Evolutionary conservation across 2,888 invertebrate genomes (phyloP), one percentile per base, ranked within the genome.

Genomic region (Diaprepes abbreviatus): DNA sequence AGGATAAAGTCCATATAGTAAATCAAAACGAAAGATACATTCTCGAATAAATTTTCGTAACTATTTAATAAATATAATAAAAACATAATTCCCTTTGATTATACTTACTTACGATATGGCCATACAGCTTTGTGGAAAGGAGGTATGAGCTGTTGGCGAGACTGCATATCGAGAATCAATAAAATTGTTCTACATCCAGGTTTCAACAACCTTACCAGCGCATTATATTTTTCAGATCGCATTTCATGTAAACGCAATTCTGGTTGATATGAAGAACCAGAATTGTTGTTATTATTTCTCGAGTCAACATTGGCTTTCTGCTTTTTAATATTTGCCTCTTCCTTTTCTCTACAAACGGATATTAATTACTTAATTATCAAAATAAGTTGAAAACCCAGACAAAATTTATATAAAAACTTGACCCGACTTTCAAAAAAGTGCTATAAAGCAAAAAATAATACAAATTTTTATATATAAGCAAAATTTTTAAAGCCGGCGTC

Each of bases 171-270:
- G 2, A 98, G 92, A 59, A 99, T 86, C 50, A 99, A 84, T 38
- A 98, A 90, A 70, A 99, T 91, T 0, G 98, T 97, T 2, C 98
- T 89, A 83, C 97, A 97, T 0, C 98, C 98, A 0, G 98, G 97
- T 72, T 97, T 10, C 96, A 89, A 83, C 96, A 96, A 0, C 52
- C 96, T 89, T 54, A 99, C 93, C 75, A 99, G 88, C 63, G 96
- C 97, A 81, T 97, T 96, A 83, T 97, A 98, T 68, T 97, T 97
- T 85, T 98, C 97, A 1, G 94, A 94, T 48, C 97, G 87, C 62
- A 99, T 86, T 83, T 98, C 98, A 82, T 98, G 97, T 58, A 99
- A 86, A 73, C 91, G 88, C 72, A 96, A 85, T 82, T 95, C 94
- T 0, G 93, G 89, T 43, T 83, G 84, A 74, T 84, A 83, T n/a